phyloP scores from a whole-genome alignment of 2,888 invertebrate species.

The Cosmia pyralina region DNA sequence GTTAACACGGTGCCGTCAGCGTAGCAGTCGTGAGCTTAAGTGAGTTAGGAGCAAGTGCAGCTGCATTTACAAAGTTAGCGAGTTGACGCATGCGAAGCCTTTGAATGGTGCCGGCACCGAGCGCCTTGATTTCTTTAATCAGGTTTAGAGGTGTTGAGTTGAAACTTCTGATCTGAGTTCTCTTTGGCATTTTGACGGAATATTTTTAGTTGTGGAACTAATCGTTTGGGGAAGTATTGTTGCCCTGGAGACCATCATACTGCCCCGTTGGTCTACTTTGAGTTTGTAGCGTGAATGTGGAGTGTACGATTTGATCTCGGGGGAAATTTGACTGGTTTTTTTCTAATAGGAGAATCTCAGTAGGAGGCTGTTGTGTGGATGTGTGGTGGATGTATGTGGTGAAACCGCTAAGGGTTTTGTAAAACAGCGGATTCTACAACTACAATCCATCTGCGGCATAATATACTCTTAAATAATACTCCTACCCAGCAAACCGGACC shows the following conservation, averaged over 20 bases:
- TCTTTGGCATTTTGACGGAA: constrained; percentile 17
- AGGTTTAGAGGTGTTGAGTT: constrained; percentile 39
- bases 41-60: constrained; percentile 66
- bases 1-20: constrained; percentile 20
- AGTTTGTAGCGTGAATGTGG: too few species aligned
- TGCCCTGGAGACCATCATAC: neutral
- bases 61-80: constrained; percentile 65
- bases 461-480: too few species aligned
- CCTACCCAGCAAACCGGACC: too few species aligned
- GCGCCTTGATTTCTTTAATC: constrained; percentile 65
- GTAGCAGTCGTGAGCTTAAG: constrained; percentile 57
- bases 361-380: neutral
- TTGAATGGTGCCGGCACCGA: constrained; percentile 54
- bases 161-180: constrained; percentile 34
- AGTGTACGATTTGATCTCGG: too few species aligned
- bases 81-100: constrained; percentile 57
- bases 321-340: neutral
- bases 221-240: neutral
- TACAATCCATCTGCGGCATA: too few species aligned
- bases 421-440: too few species aligned
- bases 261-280: too few species aligned
- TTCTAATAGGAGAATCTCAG: neutral
- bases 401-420: too few species aligned
- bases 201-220: constrained; percentile 18
- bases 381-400: neutral